Evolutionary conservation across 2,797 vertebrate genomes (phyloP).

Genomic region (Numenius phaeopus): DNA sequence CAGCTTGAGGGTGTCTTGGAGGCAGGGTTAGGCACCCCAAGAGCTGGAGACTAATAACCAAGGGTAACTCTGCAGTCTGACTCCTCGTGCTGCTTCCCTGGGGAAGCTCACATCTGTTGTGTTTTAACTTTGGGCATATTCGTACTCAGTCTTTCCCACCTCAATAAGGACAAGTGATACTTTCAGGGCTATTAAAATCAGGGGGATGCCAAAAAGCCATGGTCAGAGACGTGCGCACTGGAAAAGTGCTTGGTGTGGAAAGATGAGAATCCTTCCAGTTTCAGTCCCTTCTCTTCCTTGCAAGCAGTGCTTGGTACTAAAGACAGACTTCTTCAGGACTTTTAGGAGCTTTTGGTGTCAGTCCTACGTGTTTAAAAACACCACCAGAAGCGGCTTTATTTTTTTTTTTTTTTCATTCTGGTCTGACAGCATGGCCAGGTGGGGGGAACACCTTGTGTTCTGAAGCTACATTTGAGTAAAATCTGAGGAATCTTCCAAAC

Average conservation of each 20-base stretch:
- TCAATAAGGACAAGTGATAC: neutral
- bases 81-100: neutral
- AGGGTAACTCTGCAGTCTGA: neutral
- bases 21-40: neutral
- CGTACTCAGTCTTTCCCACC: neutral
- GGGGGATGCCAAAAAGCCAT: neutral
- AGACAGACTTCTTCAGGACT: neutral
- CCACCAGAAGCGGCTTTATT: neutral
- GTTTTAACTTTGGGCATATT: neutral
- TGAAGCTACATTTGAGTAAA: neutral
- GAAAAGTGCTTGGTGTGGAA: neutral
- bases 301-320: neutral
- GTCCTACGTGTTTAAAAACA: neutral
- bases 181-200: neutral
- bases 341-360: neutral
- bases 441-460: neutral
- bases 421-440: neutral
- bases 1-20: neutral
- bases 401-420: neutral
- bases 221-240: neutral
- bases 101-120: slow-evolving; percentile 7
- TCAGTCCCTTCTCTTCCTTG: neutral
- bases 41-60: neutral
- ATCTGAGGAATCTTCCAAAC: neutral
- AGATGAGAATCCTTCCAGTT: neutral